Percentiles rank a stretch among this genome's conserved stretches.
phyloP scores from a whole-genome alignment of 30 jellyfish, hydroid and myxozoan genomes.

The Haliclystus octoradiatus region DNA sequence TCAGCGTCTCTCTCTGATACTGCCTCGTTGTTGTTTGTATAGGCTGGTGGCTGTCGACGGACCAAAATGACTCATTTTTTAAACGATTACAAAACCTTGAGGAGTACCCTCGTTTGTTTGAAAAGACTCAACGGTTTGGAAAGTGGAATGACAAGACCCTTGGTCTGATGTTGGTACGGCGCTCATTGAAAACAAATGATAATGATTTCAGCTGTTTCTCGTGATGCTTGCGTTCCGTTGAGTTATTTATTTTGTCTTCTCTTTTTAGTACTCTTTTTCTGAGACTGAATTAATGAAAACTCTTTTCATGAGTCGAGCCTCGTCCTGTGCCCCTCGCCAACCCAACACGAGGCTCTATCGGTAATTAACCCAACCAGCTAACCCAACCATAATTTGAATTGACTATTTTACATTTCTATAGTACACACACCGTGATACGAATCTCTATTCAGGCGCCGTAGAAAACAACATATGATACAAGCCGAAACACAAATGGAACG shows the following conservation, averaged over 20 bases:
- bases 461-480: constrained; percentile 74
- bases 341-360: constrained; percentile 82
- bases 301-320: constrained; percentile 63
- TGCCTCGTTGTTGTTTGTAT: neutral
- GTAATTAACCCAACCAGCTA: constrained; percentile 16
- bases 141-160: constrained; percentile 72
- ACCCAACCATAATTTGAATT: neutral
- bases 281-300: constrained; percentile 94
- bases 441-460: constrained; percentile 50
- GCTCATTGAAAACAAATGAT: too few species aligned
- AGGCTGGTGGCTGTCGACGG: constrained; percentile 99
- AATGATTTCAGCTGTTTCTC: neutral
- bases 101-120: constrained; percentile 70
- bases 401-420: neutral
- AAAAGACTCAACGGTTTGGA: constrained; percentile 85
- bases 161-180: constrained; percentile 85
- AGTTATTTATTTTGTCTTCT: neutral
- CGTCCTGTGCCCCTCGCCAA: constrained; percentile 95
- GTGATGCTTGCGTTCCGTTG: neutral
- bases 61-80: constrained; percentile 66
- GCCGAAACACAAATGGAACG: constrained; percentile 90
- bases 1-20: neutral
- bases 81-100: constrained; percentile 79
- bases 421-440: too few species aligned
- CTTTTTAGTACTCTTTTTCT: constrained; percentile 70